Evolutionary conservation across 1,140 invertebrate genomes (phyloP), one percentile per base, ranked within the genome.

Genomic region (Eufriesea mexicana): DNA sequence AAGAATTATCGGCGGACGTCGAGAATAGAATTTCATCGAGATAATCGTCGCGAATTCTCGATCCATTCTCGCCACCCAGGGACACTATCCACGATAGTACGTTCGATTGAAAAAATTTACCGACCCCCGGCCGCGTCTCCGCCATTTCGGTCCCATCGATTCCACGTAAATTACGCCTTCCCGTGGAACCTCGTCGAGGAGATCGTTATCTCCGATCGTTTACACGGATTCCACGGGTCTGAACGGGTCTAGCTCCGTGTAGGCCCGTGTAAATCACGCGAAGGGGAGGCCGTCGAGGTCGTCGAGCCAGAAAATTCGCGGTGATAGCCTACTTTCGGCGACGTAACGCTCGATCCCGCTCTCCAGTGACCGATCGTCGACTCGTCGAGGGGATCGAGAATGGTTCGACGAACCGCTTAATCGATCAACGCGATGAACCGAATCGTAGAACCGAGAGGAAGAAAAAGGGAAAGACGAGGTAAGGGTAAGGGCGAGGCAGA

Each of bases 271-370:
- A 82, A 82, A 82, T 82, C 79, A 82, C 79, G 70, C 72, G 5
- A 45, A 45, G 55, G 28, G 57, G 14, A 18, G 45, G 76, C 55
- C n/a, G n/a, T 80, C 57, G 67, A 74, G 55, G 73, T 83, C 85
- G 85, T 47, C 51, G 84, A 74, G n/a, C 5, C 61, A 74, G 85
- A 79, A 83, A 87, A 87, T 79, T 87, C 85, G 80, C 83, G 74
- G 66, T 57, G 86, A 85, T 84, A 76, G 77, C 85, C 83, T 67
- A 79, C 85, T 86, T 79, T 86, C 59, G 35, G 25, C 70, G 54
- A 42, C 47, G 74, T 68, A 68, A 82, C 54, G 7, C 49, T 67
- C 62, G 14, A 0, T 35, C 47, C 2, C 18, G 35, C 54, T 25
- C 23, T 12, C 25, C 18, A 14, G 54, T 62, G 74, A 78, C 23